Base-by-base conservation (phyloP, 2,113 vertebrate genomes). In the Athene noctua region DNA sequence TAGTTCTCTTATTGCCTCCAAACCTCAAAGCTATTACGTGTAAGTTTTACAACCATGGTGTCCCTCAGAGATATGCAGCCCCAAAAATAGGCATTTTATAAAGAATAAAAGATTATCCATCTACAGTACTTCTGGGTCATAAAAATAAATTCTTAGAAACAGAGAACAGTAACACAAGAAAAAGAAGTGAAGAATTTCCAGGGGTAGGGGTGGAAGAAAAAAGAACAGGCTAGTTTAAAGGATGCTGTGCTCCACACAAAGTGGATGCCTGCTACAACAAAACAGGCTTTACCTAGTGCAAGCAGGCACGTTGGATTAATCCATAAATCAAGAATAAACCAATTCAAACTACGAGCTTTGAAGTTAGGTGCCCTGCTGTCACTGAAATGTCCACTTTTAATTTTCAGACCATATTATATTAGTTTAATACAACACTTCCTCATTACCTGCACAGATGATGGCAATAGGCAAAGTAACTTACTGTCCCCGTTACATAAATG, bases 21-120 rank as follows among this genome's bases (percentile, higher is more conserved):
- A 97, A 87, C 66, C 94, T 94, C 86, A 89, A 74, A 96, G 81
- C 32, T 93, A 92, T 90, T 93, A 68, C 6, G 7, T 77, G 51
- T 55, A 96, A 94, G 92, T 96, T 96, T 96, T 95, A 85, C 38
- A 86, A 51, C 42, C 19, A 23, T 20, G 34, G 29, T 73, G 34
- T 92, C 27, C 83, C 92, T 94, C 57, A 81, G 84, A 21, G 2
- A 82, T 71, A 13, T 44, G 40, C 34, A 96, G 85, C 20, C 34
- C 26, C 34, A 2, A 52, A 94, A 90, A 80, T 38, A 89, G 55
- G 19, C 21, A 85, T 88, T 94, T 96, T 87, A 71, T 61, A 90
- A 92, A 93, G 92, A 94, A 94, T 74, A 90, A 95, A 95, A 94
- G 32, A 30, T 34, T 88, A 74, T 51, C 25, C 47, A 71, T 44